Evolutionary conservation across 1,140 invertebrate species (phyloP).

Genomic region (Dendroctonus ponderosae): DNA sequence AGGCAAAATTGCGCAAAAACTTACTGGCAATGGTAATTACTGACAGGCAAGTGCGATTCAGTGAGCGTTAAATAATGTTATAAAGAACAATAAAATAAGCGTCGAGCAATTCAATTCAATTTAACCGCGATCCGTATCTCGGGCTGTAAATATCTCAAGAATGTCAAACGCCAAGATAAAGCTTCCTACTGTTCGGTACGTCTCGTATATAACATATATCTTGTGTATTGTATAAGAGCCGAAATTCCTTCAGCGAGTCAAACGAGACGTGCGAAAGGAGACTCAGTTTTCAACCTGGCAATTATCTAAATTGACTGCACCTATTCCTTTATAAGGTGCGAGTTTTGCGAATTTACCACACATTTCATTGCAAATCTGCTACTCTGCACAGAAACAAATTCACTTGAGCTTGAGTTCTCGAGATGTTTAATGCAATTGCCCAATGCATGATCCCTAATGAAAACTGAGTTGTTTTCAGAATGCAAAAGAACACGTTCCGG

Average conservation of each 20-base stretch:
- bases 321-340: no score
- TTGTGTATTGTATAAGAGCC: constrained; percentile 23
- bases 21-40: no score
- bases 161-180: constrained; percentile 35
- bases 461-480: no score
- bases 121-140: constrained; percentile 33
- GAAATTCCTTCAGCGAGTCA: constrained; percentile 26
- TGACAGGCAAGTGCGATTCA: not conserved
- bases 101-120: constrained; percentile 35
- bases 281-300: constrained; percentile 12
- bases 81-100: constrained; percentile 36
- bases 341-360: no score
- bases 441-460: no score
- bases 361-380: no score
- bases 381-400: no score
- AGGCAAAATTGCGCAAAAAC: no score
- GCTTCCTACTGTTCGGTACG: constrained; percentile 28
- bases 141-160: constrained; percentile 34
- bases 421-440: no score
- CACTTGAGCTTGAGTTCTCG: no score
- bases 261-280: constrained; percentile 1
- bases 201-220: constrained; percentile 21
- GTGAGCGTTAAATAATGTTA: constrained; percentile 28
- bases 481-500: no score
- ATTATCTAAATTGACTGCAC: constrained; percentile 21